Percentiles rank a stretch among this genome's conserved stretches.
phyloP scores from a whole-genome alignment of 2,113 vertebrate genomes.

The Lipotes vexillifer region DNA sequence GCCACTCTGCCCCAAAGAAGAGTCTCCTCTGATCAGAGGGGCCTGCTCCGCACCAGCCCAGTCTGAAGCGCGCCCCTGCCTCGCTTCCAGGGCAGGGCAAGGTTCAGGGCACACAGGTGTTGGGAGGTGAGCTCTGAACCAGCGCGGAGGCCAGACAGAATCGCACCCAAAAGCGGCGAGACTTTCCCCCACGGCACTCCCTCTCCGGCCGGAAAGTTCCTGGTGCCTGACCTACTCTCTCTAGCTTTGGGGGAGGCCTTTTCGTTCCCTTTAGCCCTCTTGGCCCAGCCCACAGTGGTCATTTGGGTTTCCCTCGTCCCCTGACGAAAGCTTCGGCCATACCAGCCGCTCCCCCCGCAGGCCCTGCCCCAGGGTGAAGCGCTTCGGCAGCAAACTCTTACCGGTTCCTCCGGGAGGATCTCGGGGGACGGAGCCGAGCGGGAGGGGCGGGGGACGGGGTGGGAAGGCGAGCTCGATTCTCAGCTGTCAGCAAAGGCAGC shows the following conservation, averaged over 20 bases:
- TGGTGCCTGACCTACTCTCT: neutral
- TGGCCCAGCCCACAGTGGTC: neutral
- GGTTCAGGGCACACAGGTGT: neutral
- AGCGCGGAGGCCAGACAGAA: neutral
- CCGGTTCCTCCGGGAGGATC: conserved; percentile 53
- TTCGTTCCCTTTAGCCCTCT: neutral
- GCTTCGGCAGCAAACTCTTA: conserved; percentile 64
- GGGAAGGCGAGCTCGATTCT: conserved; percentile 65
- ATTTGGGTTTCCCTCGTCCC: neutral
- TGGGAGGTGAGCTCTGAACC: neutral
- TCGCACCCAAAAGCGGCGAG: neutral
- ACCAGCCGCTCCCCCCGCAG: neutral
- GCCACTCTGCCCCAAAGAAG: neutral
- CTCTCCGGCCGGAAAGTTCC: neutral
- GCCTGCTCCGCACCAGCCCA: neutral
- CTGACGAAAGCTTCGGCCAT: neutral
- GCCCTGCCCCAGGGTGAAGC: conserved; percentile 62
- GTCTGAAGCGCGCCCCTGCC: neutral
- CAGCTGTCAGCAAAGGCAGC: conserved; percentile 75
- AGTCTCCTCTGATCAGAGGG: neutral
- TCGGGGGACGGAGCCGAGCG: conserved; percentile 51
- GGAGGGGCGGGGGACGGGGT: conserved; percentile 47
- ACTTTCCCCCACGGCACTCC: neutral
- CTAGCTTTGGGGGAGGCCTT: neutral
- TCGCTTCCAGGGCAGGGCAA: neutral